A percentile compares a stretch with the other conserved stretches of the same genome.
Conservation (phyloP, 2,888 invertebrate genomes). For the Leucophenga maculata region DNA sequence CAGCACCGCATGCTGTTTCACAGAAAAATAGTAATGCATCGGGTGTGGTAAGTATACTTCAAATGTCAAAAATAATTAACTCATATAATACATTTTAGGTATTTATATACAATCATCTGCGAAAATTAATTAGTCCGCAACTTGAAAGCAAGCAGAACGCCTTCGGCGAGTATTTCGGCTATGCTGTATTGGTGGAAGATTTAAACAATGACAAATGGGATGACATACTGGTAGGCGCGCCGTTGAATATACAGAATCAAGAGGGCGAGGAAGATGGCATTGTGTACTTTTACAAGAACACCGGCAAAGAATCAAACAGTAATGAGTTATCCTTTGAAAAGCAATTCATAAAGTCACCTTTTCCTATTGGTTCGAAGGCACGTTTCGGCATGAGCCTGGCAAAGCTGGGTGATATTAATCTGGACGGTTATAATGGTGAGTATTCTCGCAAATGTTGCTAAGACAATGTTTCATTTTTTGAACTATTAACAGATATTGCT, state of each 20-base stretch:
- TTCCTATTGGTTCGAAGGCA: constrained; percentile 70
- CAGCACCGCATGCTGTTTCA: constrained; percentile 70
- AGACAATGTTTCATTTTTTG: background rate
- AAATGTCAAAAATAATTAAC: background rate
- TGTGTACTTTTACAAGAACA: background rate
- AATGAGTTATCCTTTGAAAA: background rate
- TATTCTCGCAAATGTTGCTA: background rate
- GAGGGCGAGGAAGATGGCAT: background rate
- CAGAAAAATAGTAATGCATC: background rate
- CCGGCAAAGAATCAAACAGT: background rate
- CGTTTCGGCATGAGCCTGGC: constrained; percentile 69
- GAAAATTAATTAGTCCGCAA: background rate
- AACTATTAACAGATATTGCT: constrained; percentile 74
- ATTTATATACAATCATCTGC: too few relatives aligned
- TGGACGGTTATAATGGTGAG: constrained; percentile 77
- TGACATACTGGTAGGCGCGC: constrained; percentile 9
- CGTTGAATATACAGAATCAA: background rate
- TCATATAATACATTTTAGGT: too few relatives aligned
- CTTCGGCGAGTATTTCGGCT: constrained; percentile 80
- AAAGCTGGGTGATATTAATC: constrained; percentile 77
- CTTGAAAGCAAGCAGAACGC: constrained; percentile 73
- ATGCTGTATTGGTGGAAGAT: constrained; percentile 77
- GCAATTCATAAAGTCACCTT: background rate
- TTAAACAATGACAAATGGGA: constrained; percentile 74
- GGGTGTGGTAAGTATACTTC: background rate